These are phyloP conservation scores for Eufriesea mexicana DNA, from an alignment of 1,140 invertebrate genomes.

Conservation along the genomic window DNA sequence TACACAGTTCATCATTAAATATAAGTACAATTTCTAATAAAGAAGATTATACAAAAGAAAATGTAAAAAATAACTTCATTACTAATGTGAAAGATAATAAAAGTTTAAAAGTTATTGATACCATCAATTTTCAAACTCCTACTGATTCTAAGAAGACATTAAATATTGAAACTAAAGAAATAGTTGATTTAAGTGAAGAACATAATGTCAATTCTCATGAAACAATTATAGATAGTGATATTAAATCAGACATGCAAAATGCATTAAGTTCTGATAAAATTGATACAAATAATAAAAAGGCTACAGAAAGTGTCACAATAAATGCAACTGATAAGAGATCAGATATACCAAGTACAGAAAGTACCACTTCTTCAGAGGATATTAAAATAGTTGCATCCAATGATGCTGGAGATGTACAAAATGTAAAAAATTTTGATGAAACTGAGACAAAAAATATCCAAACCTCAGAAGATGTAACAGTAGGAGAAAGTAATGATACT, in stretches of 20 bases:
- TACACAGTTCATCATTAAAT: not conserved
- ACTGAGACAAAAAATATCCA: not conserved
- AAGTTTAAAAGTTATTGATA: not conserved
- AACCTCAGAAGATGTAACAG: not conserved
- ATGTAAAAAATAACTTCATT: not conserved
- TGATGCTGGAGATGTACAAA: constrained; percentile 2
- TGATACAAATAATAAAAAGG: not conserved
- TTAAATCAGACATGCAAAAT: constrained; percentile 12
- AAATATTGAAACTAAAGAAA: not conserved
- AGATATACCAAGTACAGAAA: not conserved
- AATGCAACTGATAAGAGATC: not conserved
- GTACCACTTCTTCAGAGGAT: not conserved
- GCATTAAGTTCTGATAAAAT: not conserved
- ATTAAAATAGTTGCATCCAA: too few relatives aligned
- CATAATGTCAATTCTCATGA: constrained; percentile 22
- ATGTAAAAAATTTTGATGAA: not conserved
- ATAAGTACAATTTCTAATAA: not conserved
- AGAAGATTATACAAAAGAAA: not conserved
- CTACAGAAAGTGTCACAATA: not conserved
- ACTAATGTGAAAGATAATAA: not conserved
- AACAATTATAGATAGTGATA: constrained; percentile 52
- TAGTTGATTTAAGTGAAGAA: not conserved
- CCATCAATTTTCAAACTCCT: not conserved
- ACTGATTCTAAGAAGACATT: not conserved
- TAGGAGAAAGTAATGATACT: constrained; percentile 44